phyloP scores from a whole-genome alignment of 1,140 invertebrate genomes.

The Geopemphigus sp. region DNA sequence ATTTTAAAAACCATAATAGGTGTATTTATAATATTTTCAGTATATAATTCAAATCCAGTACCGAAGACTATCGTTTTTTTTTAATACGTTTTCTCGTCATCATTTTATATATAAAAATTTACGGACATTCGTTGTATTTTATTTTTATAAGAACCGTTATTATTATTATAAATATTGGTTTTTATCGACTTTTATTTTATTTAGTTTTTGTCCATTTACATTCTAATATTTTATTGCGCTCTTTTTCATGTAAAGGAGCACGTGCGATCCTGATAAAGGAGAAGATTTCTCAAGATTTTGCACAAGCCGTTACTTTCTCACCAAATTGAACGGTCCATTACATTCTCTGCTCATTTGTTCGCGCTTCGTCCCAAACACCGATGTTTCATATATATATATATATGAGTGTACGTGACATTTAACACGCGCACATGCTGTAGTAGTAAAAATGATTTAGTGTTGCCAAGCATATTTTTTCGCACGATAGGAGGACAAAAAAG shows the following conservation, averaged over 20 bases:
- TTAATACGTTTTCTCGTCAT: too few species aligned
- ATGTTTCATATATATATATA: not conserved
- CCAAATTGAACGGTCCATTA: slow-evolving; percentile 1
- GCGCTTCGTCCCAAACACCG: not conserved
- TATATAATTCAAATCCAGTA: too few species aligned
- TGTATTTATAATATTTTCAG: too few species aligned
- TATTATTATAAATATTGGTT: too few species aligned
- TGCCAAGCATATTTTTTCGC: slow-evolving; percentile 9
- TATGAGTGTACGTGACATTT: not conserved
- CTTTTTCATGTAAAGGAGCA: not conserved
- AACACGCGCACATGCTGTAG: not conserved
- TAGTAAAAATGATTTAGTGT: slow-evolving; percentile 46
- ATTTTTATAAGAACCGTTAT: too few species aligned
- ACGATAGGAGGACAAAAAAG: not conserved
- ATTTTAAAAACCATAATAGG: too few species aligned
- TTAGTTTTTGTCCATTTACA: too few species aligned
- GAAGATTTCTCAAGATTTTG: slow-evolving; percentile 24
- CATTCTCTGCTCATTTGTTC: slow-evolving; percentile 10
- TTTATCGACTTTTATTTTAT: too few species aligned
- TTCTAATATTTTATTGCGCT: too few species aligned
- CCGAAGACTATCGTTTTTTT: too few species aligned
- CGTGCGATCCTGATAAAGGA: not conserved
- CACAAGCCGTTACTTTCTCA: not conserved
- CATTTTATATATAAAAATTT: not conserved
- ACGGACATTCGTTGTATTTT: not conserved